A percentile compares a stretch with the other conserved stretches of the same genome.
phyloP scores from a whole-genome alignment of 2,113 vertebrate species.

The Coptodon rendalli region DNA sequence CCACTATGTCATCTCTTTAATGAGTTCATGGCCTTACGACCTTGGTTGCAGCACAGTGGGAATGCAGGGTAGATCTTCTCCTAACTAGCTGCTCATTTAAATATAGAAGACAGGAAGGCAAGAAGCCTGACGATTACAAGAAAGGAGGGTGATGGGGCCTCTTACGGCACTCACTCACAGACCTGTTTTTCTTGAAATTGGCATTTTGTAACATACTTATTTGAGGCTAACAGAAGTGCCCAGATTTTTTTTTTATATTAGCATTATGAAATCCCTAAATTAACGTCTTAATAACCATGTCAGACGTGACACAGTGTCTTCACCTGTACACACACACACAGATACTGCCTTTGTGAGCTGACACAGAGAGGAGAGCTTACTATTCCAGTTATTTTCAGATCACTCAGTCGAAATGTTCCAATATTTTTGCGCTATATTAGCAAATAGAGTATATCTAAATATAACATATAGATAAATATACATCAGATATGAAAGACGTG shows the following conservation, averaged over 20 bases:
- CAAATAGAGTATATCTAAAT: not conserved
- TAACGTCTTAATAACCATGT: not conserved
- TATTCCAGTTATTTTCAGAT: not conserved
- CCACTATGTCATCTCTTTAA: slow-evolving; percentile 51
- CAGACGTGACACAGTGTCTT: not conserved
- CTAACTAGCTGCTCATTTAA: slow-evolving; percentile 28
- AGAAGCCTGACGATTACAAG: not conserved
- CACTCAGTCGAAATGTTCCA: not conserved
- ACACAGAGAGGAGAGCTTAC: not conserved
- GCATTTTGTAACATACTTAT: not conserved
- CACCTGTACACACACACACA: not conserved
- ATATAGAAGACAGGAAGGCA: slow-evolving; percentile 2
- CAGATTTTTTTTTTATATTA: not conserved
- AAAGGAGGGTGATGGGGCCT: not conserved
- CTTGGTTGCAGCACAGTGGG: slow-evolving; percentile 17
- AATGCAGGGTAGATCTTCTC: not conserved
- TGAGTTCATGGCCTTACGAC: slow-evolving; percentile 55
- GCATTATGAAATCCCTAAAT: not conserved
- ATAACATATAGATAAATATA: not conserved
- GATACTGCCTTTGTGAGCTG: not conserved
- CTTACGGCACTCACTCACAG: not conserved
- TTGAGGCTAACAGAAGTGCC: not conserved
- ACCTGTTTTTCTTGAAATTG: not conserved
- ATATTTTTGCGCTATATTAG: not conserved
- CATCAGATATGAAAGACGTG: not conserved